Evolutionary conservation across 2,888 invertebrate genomes (phyloP).

Genomic region (Eudasyphora cyanicolor): DNA sequence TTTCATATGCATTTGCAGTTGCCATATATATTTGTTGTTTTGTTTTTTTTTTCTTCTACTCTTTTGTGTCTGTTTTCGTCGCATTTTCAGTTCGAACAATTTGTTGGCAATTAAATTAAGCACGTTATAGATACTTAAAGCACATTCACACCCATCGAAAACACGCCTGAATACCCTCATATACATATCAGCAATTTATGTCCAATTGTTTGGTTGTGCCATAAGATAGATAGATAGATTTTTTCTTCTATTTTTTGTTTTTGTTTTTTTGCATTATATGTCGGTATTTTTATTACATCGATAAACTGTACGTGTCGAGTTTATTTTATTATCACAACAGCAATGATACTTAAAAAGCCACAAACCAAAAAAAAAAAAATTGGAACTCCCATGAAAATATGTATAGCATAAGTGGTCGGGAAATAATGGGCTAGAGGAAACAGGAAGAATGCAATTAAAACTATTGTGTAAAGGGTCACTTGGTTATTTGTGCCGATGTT

Average conservation of each 20-base stretch:
- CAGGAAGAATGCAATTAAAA: slow-evolving; percentile 57
- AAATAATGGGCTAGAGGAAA: background rate
- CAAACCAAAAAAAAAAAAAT: background rate
- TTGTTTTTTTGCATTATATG: slow-evolving; percentile 5
- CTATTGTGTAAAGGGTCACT: slow-evolving; percentile 4
- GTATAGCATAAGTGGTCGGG: background rate
- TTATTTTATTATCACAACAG: slow-evolving; percentile 54
- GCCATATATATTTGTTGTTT: background rate
- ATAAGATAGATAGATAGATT: too few relatives aligned
- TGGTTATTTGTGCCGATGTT: background rate
- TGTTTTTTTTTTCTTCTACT: background rate
- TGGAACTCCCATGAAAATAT: background rate
- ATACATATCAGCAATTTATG: background rate
- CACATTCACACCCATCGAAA: slow-evolving; percentile 9
- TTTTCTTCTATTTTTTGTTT: slow-evolving; percentile 22
- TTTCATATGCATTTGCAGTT: slow-evolving; percentile 27
- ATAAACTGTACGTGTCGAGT: slow-evolving; percentile 51
- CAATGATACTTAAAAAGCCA: slow-evolving; percentile 48
- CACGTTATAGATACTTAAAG: slow-evolving; percentile 46
- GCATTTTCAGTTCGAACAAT: slow-evolving; percentile 38
- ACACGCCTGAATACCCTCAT: background rate
- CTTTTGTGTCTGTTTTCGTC: background rate
- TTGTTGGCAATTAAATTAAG: slow-evolving; percentile 50
- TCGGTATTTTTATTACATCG: slow-evolving; percentile 30
- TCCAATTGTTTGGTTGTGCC: background rate